phyloP scores from a whole-genome alignment of 2,797 vertebrate species.

The Aythya fuligula region DNA sequence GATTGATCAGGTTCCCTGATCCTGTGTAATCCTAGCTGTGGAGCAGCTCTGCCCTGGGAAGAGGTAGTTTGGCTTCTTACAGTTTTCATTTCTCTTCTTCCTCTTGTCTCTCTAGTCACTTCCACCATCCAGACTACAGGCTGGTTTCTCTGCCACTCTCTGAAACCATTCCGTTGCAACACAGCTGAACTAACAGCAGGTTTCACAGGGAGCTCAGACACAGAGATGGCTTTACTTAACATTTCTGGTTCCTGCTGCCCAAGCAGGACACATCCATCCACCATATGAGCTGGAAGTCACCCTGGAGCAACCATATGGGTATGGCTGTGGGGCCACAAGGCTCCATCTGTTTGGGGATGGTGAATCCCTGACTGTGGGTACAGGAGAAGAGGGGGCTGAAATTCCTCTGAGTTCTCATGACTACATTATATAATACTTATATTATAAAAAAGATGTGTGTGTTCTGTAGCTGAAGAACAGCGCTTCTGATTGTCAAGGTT shows the following conservation, averaged over 20 bases:
- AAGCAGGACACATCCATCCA: not conserved
- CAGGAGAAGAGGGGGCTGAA: not conserved
- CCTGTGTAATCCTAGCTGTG: not conserved
- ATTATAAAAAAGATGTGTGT: not conserved
- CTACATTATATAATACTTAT: rapidly evolving
- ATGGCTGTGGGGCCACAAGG: not conserved
- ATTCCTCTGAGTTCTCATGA: not conserved
- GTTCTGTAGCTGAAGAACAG: not conserved
- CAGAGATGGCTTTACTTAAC: rapidly evolving
- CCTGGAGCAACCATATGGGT: rapidly evolving
- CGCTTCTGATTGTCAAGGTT: not conserved
- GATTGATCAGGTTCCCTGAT: not conserved
- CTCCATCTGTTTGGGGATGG: rapidly evolving
- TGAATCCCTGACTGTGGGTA: not conserved
- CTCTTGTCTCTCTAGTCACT: not conserved
- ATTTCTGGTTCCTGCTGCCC: not conserved
- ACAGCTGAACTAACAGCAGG: not conserved
- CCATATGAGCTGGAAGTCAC: rapidly evolving
- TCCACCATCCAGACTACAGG: not conserved
- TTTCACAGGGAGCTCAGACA: not conserved
- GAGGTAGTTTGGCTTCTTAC: not conserved
- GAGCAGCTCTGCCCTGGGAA: not conserved
- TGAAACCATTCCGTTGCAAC: not conserved
- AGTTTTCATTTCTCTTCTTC: not conserved
- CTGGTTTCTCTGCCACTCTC: not conserved